Evolutionary conservation across 2,113 vertebrate genomes (phyloP), one percentile per base, ranked within the genome.

Genomic region (Hemicordylus capensis): DNA sequence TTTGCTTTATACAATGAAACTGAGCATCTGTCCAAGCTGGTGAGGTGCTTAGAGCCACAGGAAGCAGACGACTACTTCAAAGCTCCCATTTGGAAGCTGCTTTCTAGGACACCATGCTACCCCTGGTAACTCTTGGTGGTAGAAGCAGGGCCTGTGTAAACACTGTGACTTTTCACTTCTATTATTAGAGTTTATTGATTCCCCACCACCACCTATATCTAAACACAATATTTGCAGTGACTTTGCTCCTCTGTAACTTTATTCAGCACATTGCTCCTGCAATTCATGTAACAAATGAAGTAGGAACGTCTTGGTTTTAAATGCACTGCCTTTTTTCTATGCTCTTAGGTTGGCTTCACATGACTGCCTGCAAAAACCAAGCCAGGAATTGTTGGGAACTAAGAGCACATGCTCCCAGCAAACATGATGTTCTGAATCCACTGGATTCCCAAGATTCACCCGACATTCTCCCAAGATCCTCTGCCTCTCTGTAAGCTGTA

Each of bases 301-400:
- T 69, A 69, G 66, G 63, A 69, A 54, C 51, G 51, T 54, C 48
- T 12, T 6, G 31, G 31, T 72, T n/a, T 39, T 34, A 44, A n/a
- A 90, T 83, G 46, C 70, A 88, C 92, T 93, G 90, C 92, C 90
- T 93, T 90, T 92, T 75, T 88, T 92, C 88, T 88, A 89, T 90
- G 88, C 92, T 88, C 22, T 54, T 84, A 34, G 22, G 67, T 37
- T 39, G 37, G 10, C 17, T 54, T 54, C 17, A 54, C 51, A 54
- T n/a, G n/a, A n/a, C n/a, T n/a, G n/a, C n/a, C n/a, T n/a, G n/a
- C n/a, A n/a, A n/a, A n/a, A n/a, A n/a, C n/a, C n/a, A n/a, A n/a
- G n/a, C n/a, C n/a, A n/a, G n/a, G n/a, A n/a, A n/a, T n/a, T n/a
- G n/a, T n/a, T n/a, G n/a, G n/a, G n/a, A n/a, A n/a, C n/a, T n/a